Evolutionary conservation across 2,113 vertebrate genomes (phyloP), one percentile per base, ranked within the genome.

Genomic region (Noctilio leporinus): DNA sequence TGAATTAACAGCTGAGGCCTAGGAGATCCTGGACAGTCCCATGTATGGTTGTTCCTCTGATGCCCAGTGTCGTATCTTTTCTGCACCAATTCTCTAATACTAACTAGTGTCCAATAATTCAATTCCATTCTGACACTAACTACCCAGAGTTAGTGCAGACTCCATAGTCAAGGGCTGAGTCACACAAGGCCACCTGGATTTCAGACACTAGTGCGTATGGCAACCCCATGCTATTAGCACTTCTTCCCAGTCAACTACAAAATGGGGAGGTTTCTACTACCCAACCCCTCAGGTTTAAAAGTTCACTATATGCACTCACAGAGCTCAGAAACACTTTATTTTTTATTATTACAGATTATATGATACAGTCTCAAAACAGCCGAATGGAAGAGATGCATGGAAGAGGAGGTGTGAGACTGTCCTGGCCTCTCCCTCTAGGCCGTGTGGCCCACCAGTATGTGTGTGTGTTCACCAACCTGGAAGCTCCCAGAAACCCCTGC

Each of bases 371-470:
- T 69, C 69, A 73, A 57, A 88, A 47, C 14, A 64, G 26, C 20
- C 43, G 7, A 30, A 6, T 11, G 45, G 73, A n/a, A 86, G 65
- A 45, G 43, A 28, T 22, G 7, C 75, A 22, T 57, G 3, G 30
- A 75, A 5, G 65, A 53, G 47, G 14, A 7, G 2, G 12, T 4
- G 0, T 10, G 2, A 33, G n/a, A 26, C 4, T 6, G 11, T 20
- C 12, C 1, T 1, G 24, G 20, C 62, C 19, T 82, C 75, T 57
- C 19, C 43, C 38, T 83, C 40, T 11, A 65, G 53, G 53, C n/a
- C 8, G 7, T 16, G 14, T 3, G 9, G 17, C 67, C 8, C 22
- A 38, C 47, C 69, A 59, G 49, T 49, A 10, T 5, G 3, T 69
- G 57, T 15, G 8, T 43, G 7, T 49, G 49, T 55, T 55, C 80